Base-by-base conservation (phyloP, 2,113 vertebrate species). In the Pseudopipra pipra region DNA sequence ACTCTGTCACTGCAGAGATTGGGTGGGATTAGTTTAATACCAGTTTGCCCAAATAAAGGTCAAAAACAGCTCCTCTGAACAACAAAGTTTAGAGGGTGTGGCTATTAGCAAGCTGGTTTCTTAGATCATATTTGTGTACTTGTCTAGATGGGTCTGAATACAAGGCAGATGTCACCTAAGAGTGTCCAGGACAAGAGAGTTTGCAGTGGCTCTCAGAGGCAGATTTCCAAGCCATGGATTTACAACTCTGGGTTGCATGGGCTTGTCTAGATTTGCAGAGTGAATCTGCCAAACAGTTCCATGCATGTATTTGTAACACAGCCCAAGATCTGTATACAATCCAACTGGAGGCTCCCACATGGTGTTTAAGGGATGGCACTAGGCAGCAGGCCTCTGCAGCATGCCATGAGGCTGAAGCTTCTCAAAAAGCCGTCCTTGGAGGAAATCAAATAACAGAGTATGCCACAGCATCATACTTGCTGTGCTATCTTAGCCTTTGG, bases 261-360 rank as follows among this genome's bases (percentile, higher is more conserved):
- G 70, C 94, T 89, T 97, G 94, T 79, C 85, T 55, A 80, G 65
- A 94, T 95, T 66, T 91, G 88, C 59, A 61, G 44, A 21, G 7
- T 23, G 47, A 76, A 91, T 68, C 37, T 95, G 91, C 83, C 96
- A 95, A 90, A 80, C 47, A 72, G 75, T 87, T 92, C 76, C 55
- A 49, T 70, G 68, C 70, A 72, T 49, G 4, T 35, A 84, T 90
- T 86, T 67, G 79, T 52, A 86, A 59, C 81, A 35, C 58, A 83
- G 76, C 59, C 56, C 56, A 49, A 89, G 61, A 88, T 56, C 62
- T 62, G 79, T 7, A 13, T 8, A 52, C 0, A 2, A 79, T 87
- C 83, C 73, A 94, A 14, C 37, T 14, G 61, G 31, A 89, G 62
- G 59, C 56, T 94, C 41, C 44, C 28, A 66, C n/a, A 44, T 51